A percentile compares a stretch with the other conserved stretches of the same genome.
Evolutionary conservation across 1,140 invertebrate species (phyloP).

Genomic region (Centruroides sculpturatus): DNA sequence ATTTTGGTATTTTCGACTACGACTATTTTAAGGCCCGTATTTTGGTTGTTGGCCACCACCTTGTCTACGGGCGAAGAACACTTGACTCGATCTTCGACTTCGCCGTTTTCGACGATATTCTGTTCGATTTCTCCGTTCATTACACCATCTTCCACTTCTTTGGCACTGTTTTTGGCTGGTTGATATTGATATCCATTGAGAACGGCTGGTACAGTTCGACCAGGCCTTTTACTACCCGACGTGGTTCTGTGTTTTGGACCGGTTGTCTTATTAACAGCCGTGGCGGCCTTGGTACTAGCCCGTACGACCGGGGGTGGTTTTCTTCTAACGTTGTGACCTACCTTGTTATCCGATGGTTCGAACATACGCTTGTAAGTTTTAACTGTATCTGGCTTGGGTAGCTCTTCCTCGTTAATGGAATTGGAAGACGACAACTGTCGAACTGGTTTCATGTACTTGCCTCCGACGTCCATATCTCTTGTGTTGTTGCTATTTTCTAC

Average conservation of each 20-base stretch:
- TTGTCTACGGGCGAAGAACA: not conserved
- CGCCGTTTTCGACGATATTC: not conserved
- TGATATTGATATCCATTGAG: too few species aligned
- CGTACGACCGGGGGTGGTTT: conserved; percentile 12
- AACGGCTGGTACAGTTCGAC: not conserved
- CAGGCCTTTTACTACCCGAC: not conserved
- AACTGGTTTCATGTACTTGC: not conserved
- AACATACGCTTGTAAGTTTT: conserved; percentile 69
- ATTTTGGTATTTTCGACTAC: not conserved
- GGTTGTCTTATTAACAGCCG: conserved; percentile 23
- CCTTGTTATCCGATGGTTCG: conserved; percentile 34
- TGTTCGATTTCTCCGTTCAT: not conserved
- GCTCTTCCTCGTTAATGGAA: conserved; percentile 51
- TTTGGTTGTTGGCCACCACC: too few species aligned
- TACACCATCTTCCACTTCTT: not conserved
- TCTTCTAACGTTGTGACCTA: conserved; percentile 5
- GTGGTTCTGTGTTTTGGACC: not conserved
- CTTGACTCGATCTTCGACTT: too few species aligned
- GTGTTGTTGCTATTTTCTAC: conserved; percentile 9
- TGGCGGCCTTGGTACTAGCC: conserved; percentile 19
- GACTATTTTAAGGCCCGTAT: too few species aligned
- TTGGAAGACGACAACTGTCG: not conserved
- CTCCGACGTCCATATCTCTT: not conserved
- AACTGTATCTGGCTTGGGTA: conserved; percentile 69
- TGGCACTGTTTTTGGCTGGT: not conserved